Base-by-base conservation (phyloP, 2,888 invertebrate species). In the Mongoloraphidia duomilia region DNA sequence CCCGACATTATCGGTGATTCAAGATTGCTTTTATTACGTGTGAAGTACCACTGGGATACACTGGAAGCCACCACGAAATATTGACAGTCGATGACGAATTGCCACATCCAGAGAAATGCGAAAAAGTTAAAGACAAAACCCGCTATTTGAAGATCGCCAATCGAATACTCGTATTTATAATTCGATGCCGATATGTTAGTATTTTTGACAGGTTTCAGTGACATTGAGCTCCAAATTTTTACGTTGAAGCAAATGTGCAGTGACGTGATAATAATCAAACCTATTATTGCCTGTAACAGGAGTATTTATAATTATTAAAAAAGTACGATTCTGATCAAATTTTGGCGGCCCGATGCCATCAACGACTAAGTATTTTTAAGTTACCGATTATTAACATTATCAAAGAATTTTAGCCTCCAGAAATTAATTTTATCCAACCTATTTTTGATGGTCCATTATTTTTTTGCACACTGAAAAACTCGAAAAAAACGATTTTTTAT, bases 1-100 rank as follows among this genome's bases (percentile, higher is more conserved):
- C 69, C 68, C 1, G 26, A 26, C 5, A 26, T 26, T 26, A 26
- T 26, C 26, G 26, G 60, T 57, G 13, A 59, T 59, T 12, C 50
- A 51, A 26, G 5, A 26, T 6, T 3, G 26, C 26, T 26, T 26
- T 6, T 55, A 56, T 59, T 77, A 79, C 73, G 73, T 9, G 74
- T 66, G 59, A 80, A 81, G 59, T 76, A 81, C 80, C 80, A 80
- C 9, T 67, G 68, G 1, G 77, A 71, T 5, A 79, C 76, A n/a
- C 78, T 68, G 5, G 76, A 74, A 39, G 78, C 77, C 41, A 80
- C 71, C 13, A 78, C 70, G 65, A 80, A 72, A 58, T 79, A 77
- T 57, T 81, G 78, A 55, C 76, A 76, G 38, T 76, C 78, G n/a
- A 77, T 64, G 51, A 77, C 70, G 58, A 79, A 79, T 60, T 80